Evolutionary conservation across 2,797 vertebrate species (phyloP).

Genomic region (Acanthurus tractus): DNA sequence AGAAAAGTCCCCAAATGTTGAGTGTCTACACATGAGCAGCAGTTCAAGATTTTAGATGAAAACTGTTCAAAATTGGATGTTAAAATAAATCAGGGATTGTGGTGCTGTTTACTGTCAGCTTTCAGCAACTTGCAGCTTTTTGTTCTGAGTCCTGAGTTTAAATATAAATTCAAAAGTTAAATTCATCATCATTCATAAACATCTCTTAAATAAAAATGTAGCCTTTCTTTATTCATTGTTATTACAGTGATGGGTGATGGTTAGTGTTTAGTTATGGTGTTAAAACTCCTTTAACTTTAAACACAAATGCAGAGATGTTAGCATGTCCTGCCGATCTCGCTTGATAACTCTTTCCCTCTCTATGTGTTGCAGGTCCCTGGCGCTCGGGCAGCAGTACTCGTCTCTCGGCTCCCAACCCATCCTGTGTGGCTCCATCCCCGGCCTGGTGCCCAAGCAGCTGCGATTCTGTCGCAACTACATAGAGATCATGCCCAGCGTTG

Average conservation of each 20-base stretch:
- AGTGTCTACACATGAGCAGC: background rate
- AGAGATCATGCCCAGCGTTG: conserved; percentile 98
- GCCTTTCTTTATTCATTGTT: background rate
- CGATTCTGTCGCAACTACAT: conserved; percentile 98
- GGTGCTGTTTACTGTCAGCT: too few relatives aligned
- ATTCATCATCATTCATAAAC: background rate
- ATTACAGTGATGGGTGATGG: background rate
- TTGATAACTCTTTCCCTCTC: background rate
- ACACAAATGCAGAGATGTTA: background rate
- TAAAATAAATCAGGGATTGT: too few relatives aligned
- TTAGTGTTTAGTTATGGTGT: background rate
- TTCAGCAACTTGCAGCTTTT: background rate
- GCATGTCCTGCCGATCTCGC: background rate
- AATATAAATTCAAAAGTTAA: background rate
- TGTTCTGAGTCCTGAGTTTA: background rate
- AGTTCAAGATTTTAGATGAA: background rate
- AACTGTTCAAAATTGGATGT: too few relatives aligned
- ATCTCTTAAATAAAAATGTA: too few relatives aligned
- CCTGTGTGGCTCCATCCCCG: conserved; percentile 95
- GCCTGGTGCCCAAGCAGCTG: conserved; percentile 97
- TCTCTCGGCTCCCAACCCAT: conserved; percentile 94
- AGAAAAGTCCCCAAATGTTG: background rate
- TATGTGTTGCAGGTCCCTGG: conserved; percentile 90
- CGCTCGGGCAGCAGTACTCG: conserved; percentile 95
- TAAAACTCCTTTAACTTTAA: background rate